phyloP scores from a whole-genome alignment of 2,113 vertebrate genomes.

The Benitochromis conjunctus region DNA sequence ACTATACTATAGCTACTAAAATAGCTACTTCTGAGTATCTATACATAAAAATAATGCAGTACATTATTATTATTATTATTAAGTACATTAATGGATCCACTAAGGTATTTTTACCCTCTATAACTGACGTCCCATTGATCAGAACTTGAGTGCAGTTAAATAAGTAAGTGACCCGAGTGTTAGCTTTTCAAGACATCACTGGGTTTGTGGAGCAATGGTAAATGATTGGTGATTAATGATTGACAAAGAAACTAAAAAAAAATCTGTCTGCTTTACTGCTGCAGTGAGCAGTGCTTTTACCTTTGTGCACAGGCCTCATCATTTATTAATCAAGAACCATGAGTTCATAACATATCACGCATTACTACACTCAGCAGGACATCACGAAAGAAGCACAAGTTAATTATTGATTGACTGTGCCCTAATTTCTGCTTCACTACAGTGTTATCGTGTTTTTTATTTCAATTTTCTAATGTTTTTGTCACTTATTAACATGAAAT shows the following conservation, averaged over 20 bases:
- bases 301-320: background rate
- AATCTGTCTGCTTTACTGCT: background rate
- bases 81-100: background rate
- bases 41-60: background rate
- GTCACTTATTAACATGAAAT: background rate
- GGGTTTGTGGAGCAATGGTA: background rate
- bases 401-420: background rate
- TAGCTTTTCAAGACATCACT: background rate
- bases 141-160: background rate
- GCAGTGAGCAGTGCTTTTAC: background rate
- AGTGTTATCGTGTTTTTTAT: background rate
- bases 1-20: no score
- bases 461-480: background rate
- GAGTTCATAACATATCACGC: background rate
- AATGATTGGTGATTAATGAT: background rate
- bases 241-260: background rate
- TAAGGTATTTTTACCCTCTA: background rate
- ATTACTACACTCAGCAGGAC: background rate
- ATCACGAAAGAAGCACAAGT: background rate
- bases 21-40: background rate
- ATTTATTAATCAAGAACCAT: background rate
- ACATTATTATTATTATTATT: no score
- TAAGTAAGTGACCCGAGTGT: rapidly evolving
- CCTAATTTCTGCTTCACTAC: background rate
- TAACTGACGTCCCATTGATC: background rate